Evolutionary conservation across 30 jellyfish, hydroid and myxozoan genomes (phyloP), one percentile per base, ranked within the genome.

Genomic region (Cassiopea xamachana): DNA sequence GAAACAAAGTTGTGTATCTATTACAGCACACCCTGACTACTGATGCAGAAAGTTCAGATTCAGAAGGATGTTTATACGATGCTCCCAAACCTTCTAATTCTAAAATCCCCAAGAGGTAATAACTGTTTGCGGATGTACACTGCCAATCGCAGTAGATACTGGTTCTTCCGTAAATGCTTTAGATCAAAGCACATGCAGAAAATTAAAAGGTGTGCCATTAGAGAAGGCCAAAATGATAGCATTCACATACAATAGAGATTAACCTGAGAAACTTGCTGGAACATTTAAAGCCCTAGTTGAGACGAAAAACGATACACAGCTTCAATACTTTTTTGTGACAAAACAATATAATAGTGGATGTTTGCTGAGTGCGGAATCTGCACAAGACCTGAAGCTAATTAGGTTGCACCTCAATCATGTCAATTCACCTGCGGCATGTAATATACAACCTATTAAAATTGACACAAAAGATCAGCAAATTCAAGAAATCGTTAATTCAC

Each of bases 101-200:
- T 17, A 45, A 58, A 76, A 81, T 50, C 60, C 89, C 89, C 50
- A 19, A 16, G 89, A 27, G 2, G 16, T 15, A n/a, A 48, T 81
- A 27, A 81, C 83, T 12, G 89, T 81, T 67, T 55, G 51, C 13
- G 83, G 83, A 50, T 77, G 59, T 17, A 51, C 68, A 13, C 59
- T 81, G n/a, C 44, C 62, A 18, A 60, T 49, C 60, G 59, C 50
- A 15, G 89, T 81, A 6, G 89, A 81, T 46, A 81, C 83, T 2
- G 89, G 89, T 55, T 76, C 89, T 6, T 10, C 89, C 17, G 27
- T 81, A 81, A 81, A 81, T 46, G 89, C 59, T 4, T 14, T 60
- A 14, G 89, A 81, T 60, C 83, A 60, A 81, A 27, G 19, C 48
- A 81, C 89, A 1, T 81, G 3, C 45, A 14, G 80, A 7, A 55